Base-by-base conservation (phyloP, 2,797 vertebrate species). In the Gymnoscopelus microlampas region DNA sequence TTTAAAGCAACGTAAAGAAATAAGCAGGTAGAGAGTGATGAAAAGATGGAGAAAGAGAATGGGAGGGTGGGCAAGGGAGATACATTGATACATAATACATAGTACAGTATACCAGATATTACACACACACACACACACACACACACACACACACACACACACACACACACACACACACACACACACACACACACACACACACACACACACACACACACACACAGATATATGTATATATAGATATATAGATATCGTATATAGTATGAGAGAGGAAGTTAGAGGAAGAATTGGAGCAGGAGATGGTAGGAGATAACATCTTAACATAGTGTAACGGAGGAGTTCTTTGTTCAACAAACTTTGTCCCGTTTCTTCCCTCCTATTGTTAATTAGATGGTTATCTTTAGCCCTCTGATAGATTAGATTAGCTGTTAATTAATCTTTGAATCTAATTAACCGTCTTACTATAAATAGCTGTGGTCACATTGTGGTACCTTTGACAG, bases 351-450 rank as follows among this genome's bases (percentile, higher is more conserved):
- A 81, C 74, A 83, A 90, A 90, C 82, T 92, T 91, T 85, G 77
- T 58, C 14, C 32, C 76, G 73, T 71, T 77, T 84, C 73, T 63
- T 76, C 78, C 57, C 77, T 81, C 68, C 29, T 68, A 84, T 78
- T 82, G 85, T 91, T 91, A 91, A 91, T 91, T 90, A 88, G 89
- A 91, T 92, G 53, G 87, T 88, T 92, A 91, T 92, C 91, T 91
- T 92, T 89, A 91, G 90, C 88, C 70, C 74, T 82, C 73, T 83
- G 81, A 89, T 91, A 60, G 84, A 91, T 85, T 76, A 88, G 89
- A 88, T 90, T 77, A 89, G 85, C 74, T 0, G 60, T 90, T 90
- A 90, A 91, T 92, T 92, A 89, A 90, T 91, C 86, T 89, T 86
- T 85, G 74, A 70, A 90, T 92, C 89, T 91, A 90, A 91, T 92